Conservation (phyloP, 2,797 vertebrate genomes). For the Craterocephalus amniculus region DNA sequence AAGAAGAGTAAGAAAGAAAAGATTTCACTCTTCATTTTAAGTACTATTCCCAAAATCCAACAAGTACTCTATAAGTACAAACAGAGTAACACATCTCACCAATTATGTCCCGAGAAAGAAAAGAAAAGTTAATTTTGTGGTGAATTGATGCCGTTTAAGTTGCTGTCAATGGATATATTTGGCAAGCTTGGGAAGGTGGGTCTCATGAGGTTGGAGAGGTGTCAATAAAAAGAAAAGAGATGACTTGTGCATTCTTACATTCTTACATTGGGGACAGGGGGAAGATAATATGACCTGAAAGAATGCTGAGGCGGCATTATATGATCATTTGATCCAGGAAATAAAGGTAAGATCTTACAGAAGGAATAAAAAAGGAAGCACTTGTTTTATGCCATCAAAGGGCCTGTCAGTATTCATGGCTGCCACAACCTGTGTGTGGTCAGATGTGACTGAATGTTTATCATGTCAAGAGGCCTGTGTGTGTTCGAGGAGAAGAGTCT, state of each 20-base stretch:
- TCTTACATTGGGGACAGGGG: neutral
- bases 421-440: neutral
- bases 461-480: neutral
- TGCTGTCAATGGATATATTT: neutral
- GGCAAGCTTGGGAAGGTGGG: neutral
- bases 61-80: too few species aligned
- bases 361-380: neutral
- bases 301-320: neutral
- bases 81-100: too few species aligned
- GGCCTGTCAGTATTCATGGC: neutral
- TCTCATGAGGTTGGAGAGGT: neutral
- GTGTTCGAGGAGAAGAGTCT: neutral
- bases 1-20: too few species aligned
- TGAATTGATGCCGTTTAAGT: neutral
- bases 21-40: too few species aligned
- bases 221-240: too few species aligned
- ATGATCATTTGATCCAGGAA: constrained; percentile 5
- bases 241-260: neutral
- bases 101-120: neutral
- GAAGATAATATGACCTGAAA: constrained; percentile 2
- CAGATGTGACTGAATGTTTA: neutral
- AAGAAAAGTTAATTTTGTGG: neutral
- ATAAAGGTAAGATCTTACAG: neutral
- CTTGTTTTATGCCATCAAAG: constrained; percentile 1
- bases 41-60: too few species aligned